phyloP scores from a whole-genome alignment of 2,888 invertebrate genomes.

The Patella depressa region DNA sequence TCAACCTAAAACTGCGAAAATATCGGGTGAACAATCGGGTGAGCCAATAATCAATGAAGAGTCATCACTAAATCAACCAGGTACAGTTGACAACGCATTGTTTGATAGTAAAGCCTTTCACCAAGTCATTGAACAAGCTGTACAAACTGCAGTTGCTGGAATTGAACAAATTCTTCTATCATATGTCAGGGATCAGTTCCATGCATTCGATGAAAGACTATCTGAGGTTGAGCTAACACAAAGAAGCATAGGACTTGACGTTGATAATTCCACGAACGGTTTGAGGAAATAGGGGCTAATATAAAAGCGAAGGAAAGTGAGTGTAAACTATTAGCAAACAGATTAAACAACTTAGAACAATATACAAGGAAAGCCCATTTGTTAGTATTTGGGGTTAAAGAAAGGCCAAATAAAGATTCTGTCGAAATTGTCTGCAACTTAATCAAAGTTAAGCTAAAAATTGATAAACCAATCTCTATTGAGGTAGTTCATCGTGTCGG shows the following conservation, averaged over 20 bases:
- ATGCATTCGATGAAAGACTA: background rate
- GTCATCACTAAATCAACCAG: background rate
- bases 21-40: background rate
- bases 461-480: background rate
- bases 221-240: background rate
- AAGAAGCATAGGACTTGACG: background rate
- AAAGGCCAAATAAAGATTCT: background rate
- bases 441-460: background rate
- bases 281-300: background rate
- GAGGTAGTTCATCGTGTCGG: background rate
- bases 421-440: background rate
- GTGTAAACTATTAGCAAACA: background rate
- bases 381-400: background rate
- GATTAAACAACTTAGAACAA: background rate
- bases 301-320: background rate
- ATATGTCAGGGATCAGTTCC: background rate
- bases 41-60: background rate
- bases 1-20: background rate
- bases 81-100: background rate
- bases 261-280: background rate
- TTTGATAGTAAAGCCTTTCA: background rate
- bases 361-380: background rate
- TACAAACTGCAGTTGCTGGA: background rate
- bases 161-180: background rate
- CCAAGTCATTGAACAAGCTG: background rate